Conservation (phyloP, 2,888 invertebrate species). For the Acanthosepion lycidas region DNA sequence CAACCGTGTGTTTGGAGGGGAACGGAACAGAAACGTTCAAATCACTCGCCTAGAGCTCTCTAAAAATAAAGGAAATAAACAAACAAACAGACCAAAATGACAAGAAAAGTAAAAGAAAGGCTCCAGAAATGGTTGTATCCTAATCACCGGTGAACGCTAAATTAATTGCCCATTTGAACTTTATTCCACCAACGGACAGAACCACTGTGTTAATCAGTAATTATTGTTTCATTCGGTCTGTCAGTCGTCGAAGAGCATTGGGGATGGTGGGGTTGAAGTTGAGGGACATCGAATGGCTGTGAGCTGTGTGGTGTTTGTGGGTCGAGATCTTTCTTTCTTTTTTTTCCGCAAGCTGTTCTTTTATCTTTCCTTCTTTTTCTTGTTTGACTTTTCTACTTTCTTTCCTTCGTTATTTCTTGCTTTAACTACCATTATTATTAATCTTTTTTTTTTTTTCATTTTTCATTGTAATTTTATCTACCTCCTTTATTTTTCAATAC, state of each 20-base stretch:
- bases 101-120: not conserved
- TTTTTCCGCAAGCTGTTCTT: too few species aligned
- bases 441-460: too few species aligned
- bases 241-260: not conserved
- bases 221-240: slow-evolving; percentile 8
- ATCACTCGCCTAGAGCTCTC: slow-evolving; percentile 33
- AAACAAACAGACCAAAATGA: not conserved
- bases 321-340: not conserved
- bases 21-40: not conserved
- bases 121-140: not conserved
- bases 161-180: slow-evolving; percentile 33
- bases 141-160: slow-evolving; percentile 33
- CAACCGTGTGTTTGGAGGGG: slow-evolving; percentile 4
- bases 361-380: not conserved
- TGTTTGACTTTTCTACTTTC: not conserved
- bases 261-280: not conserved
- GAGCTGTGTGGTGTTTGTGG: not conserved
- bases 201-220: not conserved
- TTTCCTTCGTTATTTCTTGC: not conserved
- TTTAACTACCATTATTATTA: too few species aligned
- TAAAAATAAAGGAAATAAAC: not conserved
- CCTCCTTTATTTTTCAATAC: too few species aligned
- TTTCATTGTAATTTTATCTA: too few species aligned
- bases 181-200: slow-evolving; percentile 18
- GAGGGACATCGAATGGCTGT: not conserved